Evolutionary conservation across 2,113 vertebrate species (phyloP).

Genomic region (Leptocoma aspasia): DNA sequence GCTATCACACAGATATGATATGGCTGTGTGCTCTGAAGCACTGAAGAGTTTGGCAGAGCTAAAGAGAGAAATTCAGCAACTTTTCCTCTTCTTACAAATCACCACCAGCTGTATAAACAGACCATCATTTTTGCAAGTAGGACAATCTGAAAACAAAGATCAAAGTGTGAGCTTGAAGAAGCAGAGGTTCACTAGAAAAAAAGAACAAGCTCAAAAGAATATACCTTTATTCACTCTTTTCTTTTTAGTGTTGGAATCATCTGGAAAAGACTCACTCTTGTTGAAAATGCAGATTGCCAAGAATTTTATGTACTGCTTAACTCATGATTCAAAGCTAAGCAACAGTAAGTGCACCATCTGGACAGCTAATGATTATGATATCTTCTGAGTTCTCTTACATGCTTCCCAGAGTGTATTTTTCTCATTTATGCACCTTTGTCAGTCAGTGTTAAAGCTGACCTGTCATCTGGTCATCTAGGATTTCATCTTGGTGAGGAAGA

Average conservation of each 20-base stretch:
- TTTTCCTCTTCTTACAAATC: neutral
- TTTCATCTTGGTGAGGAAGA: neutral
- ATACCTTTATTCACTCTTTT: neutral
- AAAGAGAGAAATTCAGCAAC: neutral
- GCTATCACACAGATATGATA: neutral
- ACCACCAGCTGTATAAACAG: neutral
- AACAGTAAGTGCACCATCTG: slow-evolving; percentile 6
- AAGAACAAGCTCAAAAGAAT: neutral
- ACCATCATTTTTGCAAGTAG: neutral
- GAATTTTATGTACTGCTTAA: neutral
- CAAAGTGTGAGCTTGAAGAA: neutral
- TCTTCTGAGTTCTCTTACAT: neutral
- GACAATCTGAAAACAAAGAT: neutral
- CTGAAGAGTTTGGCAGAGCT: neutral
- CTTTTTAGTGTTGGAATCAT: neutral
- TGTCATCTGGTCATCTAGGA: neutral
- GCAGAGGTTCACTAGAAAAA: neutral
- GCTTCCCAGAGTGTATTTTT: neutral
- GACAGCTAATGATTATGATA: neutral
- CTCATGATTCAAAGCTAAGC: neutral
- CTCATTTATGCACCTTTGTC: neutral
- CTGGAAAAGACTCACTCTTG: neutral
- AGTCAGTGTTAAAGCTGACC: neutral
- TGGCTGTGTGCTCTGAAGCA: neutral
- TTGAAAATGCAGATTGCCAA: neutral